These are phyloP conservation scores for Scaptomyza caliginosa DNA, from an alignment of 2,888 invertebrate species.

Conservation along the genomic window DNA sequence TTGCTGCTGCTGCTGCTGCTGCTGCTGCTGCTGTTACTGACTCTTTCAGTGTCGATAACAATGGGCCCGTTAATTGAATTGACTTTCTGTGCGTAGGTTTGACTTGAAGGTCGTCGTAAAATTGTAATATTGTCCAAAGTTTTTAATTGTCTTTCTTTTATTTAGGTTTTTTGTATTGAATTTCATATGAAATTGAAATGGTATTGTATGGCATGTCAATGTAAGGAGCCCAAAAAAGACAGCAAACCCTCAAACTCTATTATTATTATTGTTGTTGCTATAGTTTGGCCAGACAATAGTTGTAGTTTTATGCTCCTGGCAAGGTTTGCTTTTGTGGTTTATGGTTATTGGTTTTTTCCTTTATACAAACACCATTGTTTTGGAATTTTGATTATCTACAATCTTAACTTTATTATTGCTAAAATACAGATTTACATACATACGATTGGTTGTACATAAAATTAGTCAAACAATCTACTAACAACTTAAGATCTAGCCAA, in stretches of 20 bases:
- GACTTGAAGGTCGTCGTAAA: slow-evolving; percentile 54
- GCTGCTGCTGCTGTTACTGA: neutral
- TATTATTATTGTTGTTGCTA: neutral
- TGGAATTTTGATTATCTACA: slow-evolving; percentile 39
- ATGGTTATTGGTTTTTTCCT: neutral
- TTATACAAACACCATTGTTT: neutral
- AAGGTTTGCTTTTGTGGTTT: slow-evolving; percentile 34
- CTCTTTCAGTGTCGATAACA: slow-evolving; percentile 38
- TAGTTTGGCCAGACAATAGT: slow-evolving; percentile 13
- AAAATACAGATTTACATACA: slow-evolving; percentile 33
- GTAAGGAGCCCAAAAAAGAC: slow-evolving; percentile 4
- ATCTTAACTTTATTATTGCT: slow-evolving; percentile 57
- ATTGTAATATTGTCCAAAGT: slow-evolving; percentile 51
- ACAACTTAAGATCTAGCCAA: slow-evolving; percentile 67
- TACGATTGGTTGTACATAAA: slow-evolving; percentile 55
- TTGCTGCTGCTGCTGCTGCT: no score
- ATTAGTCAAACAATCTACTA: slow-evolving; percentile 73
- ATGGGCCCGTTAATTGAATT: slow-evolving; percentile 67
- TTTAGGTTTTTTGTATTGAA: slow-evolving; percentile 26
- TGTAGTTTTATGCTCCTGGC: slow-evolving; percentile 32
- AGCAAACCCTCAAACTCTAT: neutral
- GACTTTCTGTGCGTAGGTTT: slow-evolving; percentile 65
- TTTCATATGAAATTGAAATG: slow-evolving; percentile 44
- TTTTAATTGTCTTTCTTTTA: slow-evolving; percentile 29
- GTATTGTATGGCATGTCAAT: slow-evolving; percentile 18